These are phyloP conservation scores for Polydrusus cervinus DNA, from an alignment of 2,888 invertebrate genomes.

Conservation along the genomic window DNA sequence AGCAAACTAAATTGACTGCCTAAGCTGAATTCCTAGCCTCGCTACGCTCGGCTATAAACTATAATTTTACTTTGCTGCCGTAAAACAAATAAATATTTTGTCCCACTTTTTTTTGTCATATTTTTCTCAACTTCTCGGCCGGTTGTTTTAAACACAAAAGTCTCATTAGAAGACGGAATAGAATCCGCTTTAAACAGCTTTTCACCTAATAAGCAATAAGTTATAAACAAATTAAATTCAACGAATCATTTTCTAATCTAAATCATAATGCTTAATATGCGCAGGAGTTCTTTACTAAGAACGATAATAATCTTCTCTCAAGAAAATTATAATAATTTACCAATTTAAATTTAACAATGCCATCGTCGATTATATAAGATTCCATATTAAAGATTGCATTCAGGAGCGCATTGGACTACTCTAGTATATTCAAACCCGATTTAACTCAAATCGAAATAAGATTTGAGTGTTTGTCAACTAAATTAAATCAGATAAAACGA, in stretches of 20 bases:
- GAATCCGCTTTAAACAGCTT: too few species aligned
- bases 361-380: neutral
- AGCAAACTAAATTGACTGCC: too few species aligned
- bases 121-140: too few species aligned
- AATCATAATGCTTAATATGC: neutral
- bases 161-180: too few species aligned
- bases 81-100: too few species aligned
- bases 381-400: conserved; percentile 8
- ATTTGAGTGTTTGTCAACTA: neutral
- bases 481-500: conserved; percentile 4
- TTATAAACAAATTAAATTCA: neutral
- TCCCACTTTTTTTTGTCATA: too few species aligned
- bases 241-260: neutral
- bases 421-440: neutral
- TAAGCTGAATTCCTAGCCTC: too few species aligned
- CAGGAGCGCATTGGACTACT: neutral
- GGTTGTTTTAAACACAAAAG: too few species aligned
- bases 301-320: neutral
- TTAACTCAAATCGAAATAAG: conserved; percentile 16
- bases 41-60: too few species aligned
- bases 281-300: neutral
- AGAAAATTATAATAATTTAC: conserved; percentile 24
- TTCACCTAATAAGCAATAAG: too few species aligned
- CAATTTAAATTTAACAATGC: conserved; percentile 22
- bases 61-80: too few species aligned